Base-by-base conservation (phyloP, 2,888 invertebrate species). In the Osmoderma eremita region DNA sequence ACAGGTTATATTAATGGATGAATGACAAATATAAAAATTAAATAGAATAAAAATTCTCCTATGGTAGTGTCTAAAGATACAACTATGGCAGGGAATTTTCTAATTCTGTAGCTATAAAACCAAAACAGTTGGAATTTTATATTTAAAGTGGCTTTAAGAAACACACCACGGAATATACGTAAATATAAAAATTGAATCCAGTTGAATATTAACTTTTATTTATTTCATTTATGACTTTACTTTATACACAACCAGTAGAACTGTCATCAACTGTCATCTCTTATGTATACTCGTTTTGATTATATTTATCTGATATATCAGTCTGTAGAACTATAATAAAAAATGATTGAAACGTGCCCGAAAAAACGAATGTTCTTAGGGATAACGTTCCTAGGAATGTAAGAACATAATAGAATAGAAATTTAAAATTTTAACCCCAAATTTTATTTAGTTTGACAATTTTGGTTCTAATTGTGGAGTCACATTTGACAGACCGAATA, bases 341-440 rank as follows among this genome's bases (percentile, higher is more conserved):
- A 68, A 65, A 94, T 94, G 93, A 90, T 94, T 77, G 94, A 94
- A 82, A 90, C 91, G 70, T 94, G 93, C 80, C 91, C 93, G 18
- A 91, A 90, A 79, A 90, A 90, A 80, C 92, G 91, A 76, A 94
- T 94, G 94, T 83, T 93, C 56, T 82, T 93, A 69, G 92, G 91
- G 58, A 90, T 93, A 70, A 87, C 91, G 70, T 85, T 88, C 74
- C 83, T 94, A 72, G 93, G 91, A 82, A 84, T 91, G 89, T 92
- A 84, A 85, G 90, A 88, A 73, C 54, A 63, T 30, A 56, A 45
- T 65, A 36, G 49, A 2, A 39, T 58, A 66, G 30, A 68, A 70
- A 54, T 53, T 54, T 62, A 63, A 64, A 65, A 53, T 63, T 50
- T 38, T 70, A 70, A 74, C 67, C 67, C 74, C 67, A 74, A 13